Percentiles rank a stretch among this genome's conserved stretches.
phyloP scores from a whole-genome alignment of 2,888 invertebrate genomes.

The Lamproptera curius region DNA sequence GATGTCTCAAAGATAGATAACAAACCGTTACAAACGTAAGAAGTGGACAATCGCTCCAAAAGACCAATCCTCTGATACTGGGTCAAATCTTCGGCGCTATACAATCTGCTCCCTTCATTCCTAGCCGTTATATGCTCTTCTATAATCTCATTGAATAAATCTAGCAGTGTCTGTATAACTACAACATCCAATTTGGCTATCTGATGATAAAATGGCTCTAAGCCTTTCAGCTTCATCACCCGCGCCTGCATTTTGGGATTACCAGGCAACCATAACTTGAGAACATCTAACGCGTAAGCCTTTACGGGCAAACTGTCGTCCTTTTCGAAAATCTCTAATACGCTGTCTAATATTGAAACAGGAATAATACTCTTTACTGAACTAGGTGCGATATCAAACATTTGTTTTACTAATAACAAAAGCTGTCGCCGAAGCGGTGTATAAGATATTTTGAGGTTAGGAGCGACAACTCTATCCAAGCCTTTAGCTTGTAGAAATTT shows the following conservation, averaged over 20 bases:
- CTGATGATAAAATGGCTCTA: constrained; percentile 57
- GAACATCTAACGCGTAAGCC: constrained; percentile 46
- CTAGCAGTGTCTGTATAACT: constrained; percentile 41
- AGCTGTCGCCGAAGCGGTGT: constrained; percentile 38
- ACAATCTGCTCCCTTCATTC: constrained; percentile 30
- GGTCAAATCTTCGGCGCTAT: constrained; percentile 36
- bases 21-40: constrained; percentile 49
- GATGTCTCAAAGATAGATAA: constrained; percentile 43
- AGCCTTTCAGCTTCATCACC: constrained; percentile 56
- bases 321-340: constrained; percentile 53
- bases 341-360: constrained; percentile 40
- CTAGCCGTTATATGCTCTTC: constrained; percentile 48
- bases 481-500: constrained; percentile 50
- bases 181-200: constrained; percentile 43
- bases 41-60: constrained; percentile 47
- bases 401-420: constrained; percentile 39
- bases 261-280: constrained; percentile 52
- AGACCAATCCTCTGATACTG: constrained; percentile 55
- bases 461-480: constrained; percentile 40
- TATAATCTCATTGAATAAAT: constrained; percentile 55
- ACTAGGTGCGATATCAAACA: constrained; percentile 45
- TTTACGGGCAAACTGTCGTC: constrained; percentile 46
- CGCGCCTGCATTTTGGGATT: constrained; percentile 54
- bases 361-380: constrained; percentile 43
- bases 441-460: constrained; percentile 33